Evolutionary conservation across 2,888 invertebrate species (phyloP), one percentile per base, ranked within the genome.

Genomic region (Clistopyga incitator): DNA sequence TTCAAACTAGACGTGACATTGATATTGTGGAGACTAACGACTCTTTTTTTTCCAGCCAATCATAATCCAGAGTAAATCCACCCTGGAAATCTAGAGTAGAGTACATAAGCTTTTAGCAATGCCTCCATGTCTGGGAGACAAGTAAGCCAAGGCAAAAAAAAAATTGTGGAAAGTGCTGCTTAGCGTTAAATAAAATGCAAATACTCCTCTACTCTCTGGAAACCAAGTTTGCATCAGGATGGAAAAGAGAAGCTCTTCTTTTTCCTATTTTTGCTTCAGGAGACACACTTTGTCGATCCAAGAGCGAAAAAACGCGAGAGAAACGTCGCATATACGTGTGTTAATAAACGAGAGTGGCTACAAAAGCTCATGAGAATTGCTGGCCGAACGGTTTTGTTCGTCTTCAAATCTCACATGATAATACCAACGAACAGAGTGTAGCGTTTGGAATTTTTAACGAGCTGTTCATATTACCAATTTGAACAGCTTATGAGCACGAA

Each of bases 161-260:
- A 15, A 6, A 50, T 6, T 29, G n/a, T n/a, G n/a, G n/a, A 50
- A 38, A 50, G 61, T 47, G 20, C 34, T 47, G 71, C 70, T 74
- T 11, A 29, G 29, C 34, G 13, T 18, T 42, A 65, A 82, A 78
- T 78, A 78, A 82, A 84, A 86, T 85, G 86, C 82, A 86, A 86
- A 86, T 86, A 67, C 59, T 77, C n/a, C 52, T 25, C 29, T 71
- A 72, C 77, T 72, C 42, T 61, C 74, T 54, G 47, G 74, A 45
- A 65, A 83, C 64, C 67, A 61, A 78, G 82, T 85, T 82, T 80
- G 77, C 84, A 84, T 81, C 82, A 77, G 65, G 74, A 86, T 81
- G 78, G 81, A 79, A 64, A 13, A 65, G 13, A 54, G 23, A 0
- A 29, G 29, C 20, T 56, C 23, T 25, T 56, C 15, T 18, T 23